Percentiles rank a stretch among this genome's conserved stretches.
These are phyloP conservation scores for Galaxias olidus DNA, from an alignment of 2,797 vertebrate species.

Conservation along the genomic window DNA sequence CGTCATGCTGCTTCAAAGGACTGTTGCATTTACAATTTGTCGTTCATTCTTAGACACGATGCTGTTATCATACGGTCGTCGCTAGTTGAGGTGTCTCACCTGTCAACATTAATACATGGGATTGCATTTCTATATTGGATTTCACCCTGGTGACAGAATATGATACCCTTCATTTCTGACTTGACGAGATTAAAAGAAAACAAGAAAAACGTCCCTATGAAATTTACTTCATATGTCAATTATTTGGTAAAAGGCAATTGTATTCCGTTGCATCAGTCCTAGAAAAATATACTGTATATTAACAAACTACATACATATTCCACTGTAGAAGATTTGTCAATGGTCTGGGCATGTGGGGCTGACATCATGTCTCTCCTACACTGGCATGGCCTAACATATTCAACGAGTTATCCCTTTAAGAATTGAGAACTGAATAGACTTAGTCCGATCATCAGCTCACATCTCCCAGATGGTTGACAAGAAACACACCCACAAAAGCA, in stretches of 20 bases:
- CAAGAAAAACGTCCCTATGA: slow-evolving; percentile 14
- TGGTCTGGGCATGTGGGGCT: too few relatives aligned
- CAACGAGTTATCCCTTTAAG: not conserved
- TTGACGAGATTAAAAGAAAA: slow-evolving; percentile 20
- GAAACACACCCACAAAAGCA: slow-evolving; percentile 42
- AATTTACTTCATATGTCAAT: slow-evolving; percentile 51
- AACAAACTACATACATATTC: slow-evolving; percentile 29
- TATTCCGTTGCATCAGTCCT: slow-evolving; percentile 61
- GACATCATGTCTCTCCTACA: slow-evolving; percentile 13
- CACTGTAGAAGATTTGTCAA: not conserved
- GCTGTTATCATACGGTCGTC: slow-evolving; percentile 38
- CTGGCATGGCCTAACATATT: not conserved
- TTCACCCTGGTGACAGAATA: slow-evolving; percentile 23
- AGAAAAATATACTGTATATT: slow-evolving; percentile 70
- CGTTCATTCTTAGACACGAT: slow-evolving; percentile 34
- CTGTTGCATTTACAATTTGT: slow-evolving; percentile 55
- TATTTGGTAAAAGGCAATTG: slow-evolving; percentile 74
- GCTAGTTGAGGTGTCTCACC: slow-evolving; percentile 41
- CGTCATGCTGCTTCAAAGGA: slow-evolving; percentile 50
- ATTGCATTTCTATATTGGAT: slow-evolving; percentile 25
- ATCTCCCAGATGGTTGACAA: not conserved
- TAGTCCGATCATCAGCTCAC: too few relatives aligned
- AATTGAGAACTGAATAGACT: not conserved
- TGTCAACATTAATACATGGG: slow-evolving; percentile 37
- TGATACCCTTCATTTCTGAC: slow-evolving; percentile 26